phyloP scores from a whole-genome alignment of 2,888 invertebrate genomes.

The Synanthedon vespiformis region DNA sequence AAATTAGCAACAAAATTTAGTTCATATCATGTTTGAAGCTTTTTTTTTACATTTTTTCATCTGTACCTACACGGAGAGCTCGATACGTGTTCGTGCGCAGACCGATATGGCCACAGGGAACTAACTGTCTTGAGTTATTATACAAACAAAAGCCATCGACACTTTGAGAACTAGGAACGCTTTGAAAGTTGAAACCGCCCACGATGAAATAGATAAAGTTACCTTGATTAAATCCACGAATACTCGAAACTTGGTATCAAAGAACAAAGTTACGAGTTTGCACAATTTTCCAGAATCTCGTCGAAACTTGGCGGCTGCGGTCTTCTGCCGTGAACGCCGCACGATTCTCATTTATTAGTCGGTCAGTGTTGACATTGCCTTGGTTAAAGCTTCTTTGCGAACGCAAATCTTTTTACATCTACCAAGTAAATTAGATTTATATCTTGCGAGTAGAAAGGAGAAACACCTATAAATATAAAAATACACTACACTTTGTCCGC shows the following conservation, averaged over 20 bases:
- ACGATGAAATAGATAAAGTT: conserved; percentile 7
- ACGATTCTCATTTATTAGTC: neutral
- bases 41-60: no score
- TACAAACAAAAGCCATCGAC: neutral
- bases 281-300: conserved; percentile 2
- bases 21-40: no score
- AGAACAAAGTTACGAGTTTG: conserved; percentile 1
- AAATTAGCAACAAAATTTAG: no score
- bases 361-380: neutral
- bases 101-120: neutral
- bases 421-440: no score
- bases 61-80: no score
- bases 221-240: conserved; percentile 19
- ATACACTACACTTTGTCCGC: no score
- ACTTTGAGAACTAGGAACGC: neutral
- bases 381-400: neutral
- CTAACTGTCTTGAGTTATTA: neutral
- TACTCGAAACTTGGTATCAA: conserved; percentile 8
- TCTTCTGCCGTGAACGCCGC: neutral
- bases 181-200: neutral
- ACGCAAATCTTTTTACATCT: no score
- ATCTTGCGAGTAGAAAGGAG: no score
- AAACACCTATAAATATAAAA: no score
- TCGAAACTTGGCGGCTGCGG: conserved; percentile 5
- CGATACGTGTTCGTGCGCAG: neutral